Percentiles rank a stretch among this genome's conserved stretches.
phyloP scores from a whole-genome alignment of 2,888 invertebrate genomes.

The Phasia obesa region DNA sequence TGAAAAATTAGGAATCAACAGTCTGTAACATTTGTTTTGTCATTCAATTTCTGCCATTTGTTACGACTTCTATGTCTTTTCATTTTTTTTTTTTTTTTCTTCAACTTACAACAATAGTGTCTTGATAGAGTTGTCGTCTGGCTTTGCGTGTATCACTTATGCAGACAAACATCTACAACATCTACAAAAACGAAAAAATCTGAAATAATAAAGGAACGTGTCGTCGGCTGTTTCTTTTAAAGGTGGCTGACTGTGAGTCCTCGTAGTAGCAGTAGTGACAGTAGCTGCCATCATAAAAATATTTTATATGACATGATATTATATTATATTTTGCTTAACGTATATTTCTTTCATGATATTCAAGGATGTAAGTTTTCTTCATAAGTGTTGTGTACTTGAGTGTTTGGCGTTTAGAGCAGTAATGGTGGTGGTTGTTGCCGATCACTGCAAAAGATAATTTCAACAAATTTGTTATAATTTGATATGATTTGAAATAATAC shows the following conservation, averaged over 20 bases:
- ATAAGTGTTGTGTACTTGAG: conserved; percentile 3
- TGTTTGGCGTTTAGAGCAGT: neutral
- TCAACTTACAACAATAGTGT: conserved; percentile 60
- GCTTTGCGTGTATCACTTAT: conserved; percentile 50
- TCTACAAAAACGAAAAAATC: conserved; percentile 1
- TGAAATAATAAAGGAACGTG: conserved; percentile 55
- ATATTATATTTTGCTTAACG: conserved; percentile 56
- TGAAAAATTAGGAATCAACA: conserved; percentile 72
- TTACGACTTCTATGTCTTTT: conserved; percentile 58
- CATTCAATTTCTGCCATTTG: conserved; percentile 66
- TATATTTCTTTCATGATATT: conserved; percentile 12
- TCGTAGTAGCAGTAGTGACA: conserved; percentile 13
- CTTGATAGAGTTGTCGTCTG: conserved; percentile 67
- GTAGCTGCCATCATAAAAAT: conserved; percentile 50
- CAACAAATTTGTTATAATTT: conserved; percentile 70
- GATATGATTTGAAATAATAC: conserved; percentile 46
- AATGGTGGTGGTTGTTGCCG: conserved; percentile 35
- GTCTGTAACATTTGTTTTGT: conserved; percentile 71
- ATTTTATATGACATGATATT: conserved; percentile 62
- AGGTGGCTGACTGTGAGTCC: conserved; percentile 41
- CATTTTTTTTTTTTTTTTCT: conserved; percentile 17
- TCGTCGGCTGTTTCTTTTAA: conserved; percentile 46
- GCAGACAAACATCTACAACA: conserved; percentile 53
- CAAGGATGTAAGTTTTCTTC: neutral
- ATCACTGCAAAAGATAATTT: conserved; percentile 63